Conservation (phyloP, 2,888 invertebrate species). For the Nephrotoma appendiculata region DNA sequence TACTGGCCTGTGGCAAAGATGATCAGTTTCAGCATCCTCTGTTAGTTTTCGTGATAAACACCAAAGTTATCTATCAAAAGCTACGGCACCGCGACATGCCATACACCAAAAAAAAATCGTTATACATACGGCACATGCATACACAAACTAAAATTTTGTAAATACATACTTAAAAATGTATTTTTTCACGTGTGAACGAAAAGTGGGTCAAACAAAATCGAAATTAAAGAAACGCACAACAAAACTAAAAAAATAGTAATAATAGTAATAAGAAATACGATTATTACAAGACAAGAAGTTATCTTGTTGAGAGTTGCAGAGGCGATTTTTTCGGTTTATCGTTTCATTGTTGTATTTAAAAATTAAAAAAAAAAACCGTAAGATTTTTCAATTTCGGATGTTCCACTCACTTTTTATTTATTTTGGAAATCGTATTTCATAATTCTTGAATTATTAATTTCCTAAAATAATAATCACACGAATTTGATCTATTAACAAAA, state of each 20-base stretch:
- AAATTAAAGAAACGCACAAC: not conserved
- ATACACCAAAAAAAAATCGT: not conserved
- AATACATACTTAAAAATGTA: not conserved
- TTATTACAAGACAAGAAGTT: not conserved
- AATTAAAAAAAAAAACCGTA: not conserved
- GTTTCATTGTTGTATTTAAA: not conserved
- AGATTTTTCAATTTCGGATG: not conserved
- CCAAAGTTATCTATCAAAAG: too few species aligned
- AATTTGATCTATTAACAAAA: not conserved
- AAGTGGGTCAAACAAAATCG: constrained; percentile 3
- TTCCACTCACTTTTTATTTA: not conserved
- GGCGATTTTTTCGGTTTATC: not conserved
- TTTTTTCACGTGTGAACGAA: not conserved
- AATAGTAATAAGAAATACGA: not conserved
- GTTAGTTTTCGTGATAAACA: too few species aligned
- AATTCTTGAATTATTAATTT: not conserved
- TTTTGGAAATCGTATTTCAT: not conserved
- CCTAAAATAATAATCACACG: not conserved
- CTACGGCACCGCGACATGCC: too few species aligned
- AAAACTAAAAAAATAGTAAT: not conserved
- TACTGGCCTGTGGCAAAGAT: too few species aligned
- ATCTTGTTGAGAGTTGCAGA: not conserved
- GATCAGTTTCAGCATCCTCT: too few species aligned
- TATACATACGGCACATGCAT: not conserved
- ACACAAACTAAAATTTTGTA: not conserved